phyloP scores from a whole-genome alignment of 1,140 invertebrate genomes.

The Heliconius congener region DNA sequence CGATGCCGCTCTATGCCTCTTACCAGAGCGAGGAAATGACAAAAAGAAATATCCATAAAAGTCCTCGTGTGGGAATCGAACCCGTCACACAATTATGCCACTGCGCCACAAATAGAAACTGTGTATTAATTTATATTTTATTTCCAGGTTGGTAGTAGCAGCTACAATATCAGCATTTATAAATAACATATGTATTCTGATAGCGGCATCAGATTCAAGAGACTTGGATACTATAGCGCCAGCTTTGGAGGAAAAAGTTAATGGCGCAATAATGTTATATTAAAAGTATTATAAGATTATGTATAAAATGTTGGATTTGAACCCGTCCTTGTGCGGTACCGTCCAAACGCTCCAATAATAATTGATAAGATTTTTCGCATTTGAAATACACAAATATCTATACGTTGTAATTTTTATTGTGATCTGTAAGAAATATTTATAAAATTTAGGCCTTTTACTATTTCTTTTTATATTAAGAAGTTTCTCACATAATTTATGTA shows the following conservation, averaged over 20 bases:
- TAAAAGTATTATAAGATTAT: conserved; percentile 52
- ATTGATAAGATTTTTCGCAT: too few species aligned
- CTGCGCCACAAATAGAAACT: too few species aligned
- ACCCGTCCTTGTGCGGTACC: neutral
- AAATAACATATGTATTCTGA: conserved; percentile 88
- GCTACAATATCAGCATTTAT: conserved; percentile 86
- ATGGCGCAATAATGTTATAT: conserved; percentile 92
- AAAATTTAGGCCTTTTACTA: neutral
- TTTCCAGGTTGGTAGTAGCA: conserved; percentile 88
- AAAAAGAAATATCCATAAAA: too few species aligned
- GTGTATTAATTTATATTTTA: neutral
- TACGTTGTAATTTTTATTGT: too few species aligned
- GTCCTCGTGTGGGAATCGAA: too few species aligned
- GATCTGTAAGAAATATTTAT: neutral
- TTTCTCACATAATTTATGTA: too few species aligned
- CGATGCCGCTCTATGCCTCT: too few species aligned
- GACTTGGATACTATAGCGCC: conserved; percentile 85
- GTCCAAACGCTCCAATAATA: too few species aligned
- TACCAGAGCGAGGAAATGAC: too few species aligned
- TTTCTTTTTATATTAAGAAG: neutral
- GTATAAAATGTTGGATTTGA: neutral
- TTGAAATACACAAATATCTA: too few species aligned
- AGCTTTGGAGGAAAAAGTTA: conserved; percentile 90
- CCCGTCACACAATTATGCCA: too few species aligned
- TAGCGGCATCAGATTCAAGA: conserved; percentile 86